A percentile compares a stretch with the other conserved stretches of the same genome.
Evolutionary conservation across 1,140 invertebrate species (phyloP).

Genomic region (Uloborus diversus): DNA sequence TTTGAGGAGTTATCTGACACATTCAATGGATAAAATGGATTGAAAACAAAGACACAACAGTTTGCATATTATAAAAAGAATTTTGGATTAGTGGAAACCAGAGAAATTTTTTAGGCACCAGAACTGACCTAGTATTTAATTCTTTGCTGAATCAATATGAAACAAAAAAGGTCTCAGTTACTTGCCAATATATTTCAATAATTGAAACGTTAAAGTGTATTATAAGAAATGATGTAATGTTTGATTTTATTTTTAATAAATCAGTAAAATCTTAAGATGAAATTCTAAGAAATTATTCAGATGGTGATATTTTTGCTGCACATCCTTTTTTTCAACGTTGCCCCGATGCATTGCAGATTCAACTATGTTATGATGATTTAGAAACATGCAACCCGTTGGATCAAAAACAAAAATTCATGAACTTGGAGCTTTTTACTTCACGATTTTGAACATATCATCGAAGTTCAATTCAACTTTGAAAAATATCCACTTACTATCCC

Average conservation of each 20-base stretch:
- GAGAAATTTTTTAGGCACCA: neutral
- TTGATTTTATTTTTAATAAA: neutral
- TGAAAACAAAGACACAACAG: neutral
- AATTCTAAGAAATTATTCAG: neutral
- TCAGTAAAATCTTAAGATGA: neutral
- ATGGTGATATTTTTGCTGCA: neutral
- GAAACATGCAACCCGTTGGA: slow-evolving; percentile 1
- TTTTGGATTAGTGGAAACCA: neutral
- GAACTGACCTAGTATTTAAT: neutral
- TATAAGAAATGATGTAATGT: neutral
- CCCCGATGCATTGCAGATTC: neutral
- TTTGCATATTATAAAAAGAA: neutral
- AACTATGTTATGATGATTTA: slow-evolving; percentile 10
- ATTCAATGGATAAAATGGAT: neutral
- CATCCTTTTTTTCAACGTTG: slow-evolving; percentile 7
- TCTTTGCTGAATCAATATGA: neutral
- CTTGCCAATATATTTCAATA: neutral
- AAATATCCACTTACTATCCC: neutral
- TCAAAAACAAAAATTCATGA: slow-evolving; percentile 14
- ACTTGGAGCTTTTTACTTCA: slow-evolving; percentile 9
- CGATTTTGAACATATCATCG: neutral
- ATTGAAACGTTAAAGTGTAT: neutral
- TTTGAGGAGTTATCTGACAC: neutral
- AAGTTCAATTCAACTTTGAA: neutral
- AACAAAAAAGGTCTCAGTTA: neutral